phyloP scores from a whole-genome alignment of 2,113 vertebrate genomes.

The Pongo pygmaeus region DNA sequence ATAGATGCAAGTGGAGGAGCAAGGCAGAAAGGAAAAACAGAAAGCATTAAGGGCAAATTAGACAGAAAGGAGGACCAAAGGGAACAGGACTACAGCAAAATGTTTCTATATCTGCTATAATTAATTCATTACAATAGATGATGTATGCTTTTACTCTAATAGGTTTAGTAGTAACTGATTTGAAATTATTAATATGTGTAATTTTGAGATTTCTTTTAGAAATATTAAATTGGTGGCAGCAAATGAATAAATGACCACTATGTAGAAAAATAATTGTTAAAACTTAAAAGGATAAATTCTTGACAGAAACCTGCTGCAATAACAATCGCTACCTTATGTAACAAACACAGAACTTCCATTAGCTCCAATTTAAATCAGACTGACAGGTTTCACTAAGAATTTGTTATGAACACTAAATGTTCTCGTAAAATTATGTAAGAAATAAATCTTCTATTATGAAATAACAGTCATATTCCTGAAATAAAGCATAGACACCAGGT shows the following conservation, averaged over 20 bases:
- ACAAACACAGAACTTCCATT: conserved; percentile 63
- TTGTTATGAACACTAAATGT: conserved; percentile 54
- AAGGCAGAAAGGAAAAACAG: not conserved
- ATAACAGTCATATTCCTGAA: not conserved
- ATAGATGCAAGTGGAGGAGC: not conserved
- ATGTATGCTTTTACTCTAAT: not conserved
- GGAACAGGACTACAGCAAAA: not conserved
- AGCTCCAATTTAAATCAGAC: conserved; percentile 76
- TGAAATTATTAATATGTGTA: not conserved
- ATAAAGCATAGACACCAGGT: not conserved
- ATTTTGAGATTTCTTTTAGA: not conserved
- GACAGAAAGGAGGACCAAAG: not conserved
- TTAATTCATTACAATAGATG: not conserved
- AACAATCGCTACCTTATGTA: conserved; percentile 40
- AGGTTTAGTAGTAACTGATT: not conserved
- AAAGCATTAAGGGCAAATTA: not conserved
- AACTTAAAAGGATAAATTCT: not conserved
- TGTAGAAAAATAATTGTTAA: not conserved
- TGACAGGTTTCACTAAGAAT: conserved; percentile 68
- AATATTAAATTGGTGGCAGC: too few species aligned
- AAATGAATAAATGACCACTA: not conserved
- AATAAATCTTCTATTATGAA: conserved; percentile 11
- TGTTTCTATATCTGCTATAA: not conserved
- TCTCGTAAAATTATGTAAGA: conserved; percentile 50
- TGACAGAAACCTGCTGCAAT: conserved; percentile 28